These are phyloP conservation scores for Marronus borbonicus DNA, from an alignment of 2,888 invertebrate genomes.

Conservation along the genomic window DNA sequence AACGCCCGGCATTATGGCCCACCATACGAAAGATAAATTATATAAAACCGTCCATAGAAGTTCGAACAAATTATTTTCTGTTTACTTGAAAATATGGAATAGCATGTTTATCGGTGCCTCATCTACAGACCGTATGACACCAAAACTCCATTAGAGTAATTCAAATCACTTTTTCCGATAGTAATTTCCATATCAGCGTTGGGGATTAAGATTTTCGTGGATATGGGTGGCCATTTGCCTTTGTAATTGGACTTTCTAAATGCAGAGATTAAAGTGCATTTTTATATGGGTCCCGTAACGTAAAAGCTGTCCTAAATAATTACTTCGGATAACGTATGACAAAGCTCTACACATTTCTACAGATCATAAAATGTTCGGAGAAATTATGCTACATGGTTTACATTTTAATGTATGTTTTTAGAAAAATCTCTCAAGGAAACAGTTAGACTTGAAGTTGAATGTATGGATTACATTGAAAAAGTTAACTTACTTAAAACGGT, in stretches of 20 bases:
- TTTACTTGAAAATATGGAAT: slow-evolving; percentile 37
- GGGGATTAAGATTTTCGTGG: slow-evolving; percentile 15
- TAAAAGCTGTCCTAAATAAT: neutral
- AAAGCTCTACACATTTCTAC: no score
- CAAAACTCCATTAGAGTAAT: slow-evolving; percentile 37
- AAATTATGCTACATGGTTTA: no score
- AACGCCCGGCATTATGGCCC: slow-evolving; percentile 7
- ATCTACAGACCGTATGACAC: slow-evolving; percentile 33
- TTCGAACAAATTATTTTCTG: slow-evolving; percentile 41
- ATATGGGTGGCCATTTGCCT: neutral
- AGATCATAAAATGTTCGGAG: no score
- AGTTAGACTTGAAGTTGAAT: no score
- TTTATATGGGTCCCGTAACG: neutral
- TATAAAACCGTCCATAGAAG: slow-evolving; percentile 23
- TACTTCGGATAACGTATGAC: no score
- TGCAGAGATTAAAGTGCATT: neutral
- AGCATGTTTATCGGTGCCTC: slow-evolving; percentile 29
- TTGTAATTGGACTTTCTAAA: neutral
- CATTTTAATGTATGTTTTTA: no score
- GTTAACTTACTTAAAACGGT: no score
- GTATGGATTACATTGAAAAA: no score
- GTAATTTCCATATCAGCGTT: slow-evolving; percentile 25
- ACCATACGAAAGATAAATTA: slow-evolving; percentile 29
- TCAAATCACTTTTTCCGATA: slow-evolving; percentile 31
- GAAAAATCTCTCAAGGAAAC: no score